Conservation (phyloP, 2,113 vertebrate species). For the Delphinapterus leucas region DNA sequence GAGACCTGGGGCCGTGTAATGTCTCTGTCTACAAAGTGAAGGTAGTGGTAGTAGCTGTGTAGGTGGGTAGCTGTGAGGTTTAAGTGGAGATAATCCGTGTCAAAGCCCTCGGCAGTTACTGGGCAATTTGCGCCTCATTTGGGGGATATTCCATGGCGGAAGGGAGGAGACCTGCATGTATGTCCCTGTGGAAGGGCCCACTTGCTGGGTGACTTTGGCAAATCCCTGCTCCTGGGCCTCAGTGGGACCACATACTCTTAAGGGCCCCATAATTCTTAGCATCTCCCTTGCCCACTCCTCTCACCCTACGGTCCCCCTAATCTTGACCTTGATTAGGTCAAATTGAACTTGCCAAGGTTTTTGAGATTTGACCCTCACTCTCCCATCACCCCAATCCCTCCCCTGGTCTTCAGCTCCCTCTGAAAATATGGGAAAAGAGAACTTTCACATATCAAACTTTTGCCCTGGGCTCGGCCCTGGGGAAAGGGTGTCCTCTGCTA, state of each 20-base stretch:
- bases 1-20: background rate
- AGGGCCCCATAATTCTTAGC: background rate
- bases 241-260: background rate
- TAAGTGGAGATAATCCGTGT: too few species aligned
- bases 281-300: background rate
- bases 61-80: background rate
- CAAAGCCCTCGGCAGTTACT: too few species aligned
- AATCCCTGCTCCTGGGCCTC: background rate
- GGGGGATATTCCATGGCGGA: background rate
- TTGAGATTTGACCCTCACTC: background rate
- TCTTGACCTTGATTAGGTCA: background rate
- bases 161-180: background rate
- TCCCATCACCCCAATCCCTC: background rate
- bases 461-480: background rate
- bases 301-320: background rate
- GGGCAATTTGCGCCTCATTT: background rate
- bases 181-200: background rate
- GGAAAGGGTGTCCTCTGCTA: background rate
- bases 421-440: background rate
- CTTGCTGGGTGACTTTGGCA: background rate
- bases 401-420: background rate
- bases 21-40: background rate
- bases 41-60: accelerated
- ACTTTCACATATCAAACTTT: background rate
- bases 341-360: background rate